Evolutionary conservation across 2,888 invertebrate genomes (phyloP).

Genomic region (Plebejus melissa): DNA sequence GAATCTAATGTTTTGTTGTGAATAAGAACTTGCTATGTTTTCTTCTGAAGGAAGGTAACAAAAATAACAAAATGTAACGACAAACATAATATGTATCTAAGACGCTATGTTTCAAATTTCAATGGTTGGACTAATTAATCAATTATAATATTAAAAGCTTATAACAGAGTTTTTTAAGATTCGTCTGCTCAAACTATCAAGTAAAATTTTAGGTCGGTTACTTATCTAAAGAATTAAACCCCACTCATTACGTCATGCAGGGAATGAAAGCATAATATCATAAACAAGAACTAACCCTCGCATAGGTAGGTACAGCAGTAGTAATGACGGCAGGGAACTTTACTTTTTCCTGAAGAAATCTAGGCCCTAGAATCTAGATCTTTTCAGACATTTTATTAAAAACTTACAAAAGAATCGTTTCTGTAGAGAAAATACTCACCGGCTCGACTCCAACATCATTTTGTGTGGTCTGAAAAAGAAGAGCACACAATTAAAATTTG

Average conservation of each 20-base stretch:
- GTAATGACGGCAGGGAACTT: background rate
- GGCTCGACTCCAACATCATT: slow-evolving; percentile 77
- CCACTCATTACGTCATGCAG: background rate
- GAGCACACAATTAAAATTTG: slow-evolving; percentile 38
- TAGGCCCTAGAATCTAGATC: background rate
- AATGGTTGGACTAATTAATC: no score
- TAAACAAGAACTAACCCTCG: background rate
- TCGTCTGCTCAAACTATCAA: background rate
- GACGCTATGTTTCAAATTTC: no score
- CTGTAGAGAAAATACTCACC: slow-evolving; percentile 50
- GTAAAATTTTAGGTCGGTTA: background rate
- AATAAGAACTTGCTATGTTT: background rate
- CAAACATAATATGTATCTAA: no score
- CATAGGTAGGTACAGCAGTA: background rate
- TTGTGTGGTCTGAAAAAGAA: slow-evolving; percentile 71
- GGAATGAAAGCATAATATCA: background rate
- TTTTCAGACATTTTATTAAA: slow-evolving; percentile 26
- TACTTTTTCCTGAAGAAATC: slow-evolving; percentile 11
- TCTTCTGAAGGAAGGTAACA: background rate
- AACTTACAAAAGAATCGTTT: slow-evolving; percentile 15
- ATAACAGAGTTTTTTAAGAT: background rate
- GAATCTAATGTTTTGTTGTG: slow-evolving; percentile 2
- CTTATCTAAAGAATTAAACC: background rate
- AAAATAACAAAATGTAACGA: no score
- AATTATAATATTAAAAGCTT: no score